Conservation (phyloP, 2,113 vertebrate genomes). For the Tyrannus savana region DNA sequence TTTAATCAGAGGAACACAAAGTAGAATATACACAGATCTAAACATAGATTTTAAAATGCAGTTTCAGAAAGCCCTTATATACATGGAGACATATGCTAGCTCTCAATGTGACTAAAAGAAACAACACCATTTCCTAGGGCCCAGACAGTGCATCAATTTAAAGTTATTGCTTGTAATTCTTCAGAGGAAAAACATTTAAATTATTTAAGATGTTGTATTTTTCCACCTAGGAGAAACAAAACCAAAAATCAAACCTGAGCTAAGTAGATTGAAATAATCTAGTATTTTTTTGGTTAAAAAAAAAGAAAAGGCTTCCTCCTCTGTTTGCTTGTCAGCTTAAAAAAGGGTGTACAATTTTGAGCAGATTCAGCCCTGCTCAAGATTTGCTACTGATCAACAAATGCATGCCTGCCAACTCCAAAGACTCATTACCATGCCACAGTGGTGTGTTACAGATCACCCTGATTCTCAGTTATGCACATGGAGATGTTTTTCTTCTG, state of each 20-base stretch:
- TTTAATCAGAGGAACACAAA: constrained; percentile 48
- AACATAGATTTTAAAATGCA: constrained; percentile 42
- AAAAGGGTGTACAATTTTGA: background rate
- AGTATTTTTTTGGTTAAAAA: background rate
- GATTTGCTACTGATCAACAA: background rate
- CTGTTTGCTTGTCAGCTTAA: background rate
- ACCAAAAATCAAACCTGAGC: background rate
- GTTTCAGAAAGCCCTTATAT: constrained; percentile 49
- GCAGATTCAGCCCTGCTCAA: background rate
- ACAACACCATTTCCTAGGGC: background rate
- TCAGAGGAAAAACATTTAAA: background rate
- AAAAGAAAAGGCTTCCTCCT: background rate
- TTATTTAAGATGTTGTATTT: background rate
- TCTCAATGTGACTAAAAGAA: background rate
- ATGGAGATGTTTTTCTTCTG: background rate
- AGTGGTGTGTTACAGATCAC: background rate
- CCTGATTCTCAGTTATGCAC: background rate
- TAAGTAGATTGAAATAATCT: background rate
- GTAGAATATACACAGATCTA: constrained; percentile 14
- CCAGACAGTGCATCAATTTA: background rate
- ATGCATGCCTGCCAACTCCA: background rate
- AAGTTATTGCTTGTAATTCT: background rate
- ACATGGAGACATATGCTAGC: background rate
- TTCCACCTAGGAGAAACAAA: background rate
- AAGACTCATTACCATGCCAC: background rate